These are phyloP conservation scores for Ahaetulla prasina DNA, from an alignment of 2,113 vertebrate genomes.

Conservation along the genomic window DNA sequence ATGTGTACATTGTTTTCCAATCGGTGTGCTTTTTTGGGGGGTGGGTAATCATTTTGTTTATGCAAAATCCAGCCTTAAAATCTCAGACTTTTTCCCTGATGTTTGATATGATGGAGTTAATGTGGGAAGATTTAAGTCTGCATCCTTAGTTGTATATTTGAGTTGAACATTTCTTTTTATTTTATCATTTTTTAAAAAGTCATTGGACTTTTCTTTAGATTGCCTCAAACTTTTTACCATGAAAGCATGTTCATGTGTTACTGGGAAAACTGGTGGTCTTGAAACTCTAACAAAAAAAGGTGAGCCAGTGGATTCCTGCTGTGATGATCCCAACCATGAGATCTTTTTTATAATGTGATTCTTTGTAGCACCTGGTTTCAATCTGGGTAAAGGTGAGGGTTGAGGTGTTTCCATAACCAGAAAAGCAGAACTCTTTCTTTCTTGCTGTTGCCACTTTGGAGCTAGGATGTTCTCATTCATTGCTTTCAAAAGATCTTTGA, in stretches of 20 bases:
- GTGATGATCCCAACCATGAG: constrained; percentile 65
- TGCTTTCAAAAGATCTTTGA: constrained; percentile 62
- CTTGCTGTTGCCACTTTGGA: constrained; percentile 29
- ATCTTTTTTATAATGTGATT: constrained; percentile 66
- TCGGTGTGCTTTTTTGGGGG: not conserved
- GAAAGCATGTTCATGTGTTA: constrained; percentile 65
- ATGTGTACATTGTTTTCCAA: not conserved
- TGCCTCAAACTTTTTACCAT: constrained; percentile 67
- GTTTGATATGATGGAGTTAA: constrained; percentile 69
- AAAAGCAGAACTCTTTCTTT: constrained; percentile 36
- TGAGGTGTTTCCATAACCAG: constrained; percentile 48
- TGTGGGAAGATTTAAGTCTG: constrained; percentile 72
- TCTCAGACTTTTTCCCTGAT: constrained; percentile 63
- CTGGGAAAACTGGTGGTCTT: constrained; percentile 63
- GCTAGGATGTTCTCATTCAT: constrained; percentile 51
- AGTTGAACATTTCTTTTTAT: constrained; percentile 73
- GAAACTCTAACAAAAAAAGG: constrained; percentile 61
- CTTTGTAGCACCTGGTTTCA: constrained; percentile 63
- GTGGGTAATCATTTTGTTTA: constrained; percentile 21
- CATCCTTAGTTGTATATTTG: constrained; percentile 58
- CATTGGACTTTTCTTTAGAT: constrained; percentile 66
- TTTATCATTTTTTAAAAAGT: constrained; percentile 47
- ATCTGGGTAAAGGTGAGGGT: constrained; percentile 61
- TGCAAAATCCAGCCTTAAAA: constrained; percentile 64
- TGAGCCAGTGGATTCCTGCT: constrained; percentile 39